phyloP scores from a whole-genome alignment of 1,140 invertebrate genomes.

The Venustaconcha ellipsiformis region DNA sequence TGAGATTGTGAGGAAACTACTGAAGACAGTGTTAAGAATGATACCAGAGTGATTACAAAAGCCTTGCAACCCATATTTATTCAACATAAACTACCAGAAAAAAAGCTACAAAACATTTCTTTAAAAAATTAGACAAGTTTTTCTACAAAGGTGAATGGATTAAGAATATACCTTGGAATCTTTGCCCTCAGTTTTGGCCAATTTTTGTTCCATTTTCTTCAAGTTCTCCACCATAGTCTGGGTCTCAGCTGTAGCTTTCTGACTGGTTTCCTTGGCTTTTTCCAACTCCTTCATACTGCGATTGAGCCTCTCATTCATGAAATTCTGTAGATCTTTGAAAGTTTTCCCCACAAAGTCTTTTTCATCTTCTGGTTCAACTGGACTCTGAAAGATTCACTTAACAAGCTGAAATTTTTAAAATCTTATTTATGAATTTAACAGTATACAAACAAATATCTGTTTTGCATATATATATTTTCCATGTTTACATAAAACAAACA shows the following conservation, averaged over 20 bases:
- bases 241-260: constrained; percentile 51
- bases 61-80: too few species aligned
- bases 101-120: too few species aligned
- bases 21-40: too few species aligned
- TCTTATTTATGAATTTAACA: neutral
- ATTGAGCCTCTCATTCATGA: constrained; percentile 54
- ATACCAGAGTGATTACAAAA: too few species aligned
- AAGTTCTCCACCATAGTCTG: constrained; percentile 53
- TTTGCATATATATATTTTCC: neutral
- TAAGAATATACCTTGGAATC: neutral
- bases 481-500: constrained; percentile 3
- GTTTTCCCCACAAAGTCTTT: constrained; percentile 56
- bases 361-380: constrained; percentile 47
- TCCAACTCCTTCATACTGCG: constrained; percentile 51
- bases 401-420: too few species aligned
- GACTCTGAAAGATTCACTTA: constrained; percentile 28
- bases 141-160: too few species aligned
- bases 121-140: too few species aligned
- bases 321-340: constrained; percentile 59
- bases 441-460: neutral
- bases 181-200: constrained; percentile 38
- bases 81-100: too few species aligned
- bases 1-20: too few species aligned
- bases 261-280: constrained; percentile 42
- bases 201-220: constrained; percentile 44